Percentiles rank a stretch among this genome's conserved stretches.
These are phyloP conservation scores for Cephalopachus bancanus DNA, from an alignment of 2,797 vertebrate genomes.

Conservation along the genomic window DNA sequence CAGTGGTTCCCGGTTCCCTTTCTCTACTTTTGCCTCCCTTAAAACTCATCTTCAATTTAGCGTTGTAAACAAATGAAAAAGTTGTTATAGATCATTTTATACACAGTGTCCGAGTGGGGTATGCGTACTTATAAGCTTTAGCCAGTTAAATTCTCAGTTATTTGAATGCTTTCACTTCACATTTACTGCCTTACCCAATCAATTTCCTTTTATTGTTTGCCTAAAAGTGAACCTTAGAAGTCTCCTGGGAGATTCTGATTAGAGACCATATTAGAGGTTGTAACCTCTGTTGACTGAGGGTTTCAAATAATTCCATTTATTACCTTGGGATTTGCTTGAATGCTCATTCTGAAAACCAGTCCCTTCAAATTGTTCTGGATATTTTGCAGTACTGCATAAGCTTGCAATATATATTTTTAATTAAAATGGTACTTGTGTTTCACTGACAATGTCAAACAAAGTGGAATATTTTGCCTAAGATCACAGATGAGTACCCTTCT, in stretches of 20 bases:
- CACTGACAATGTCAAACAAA: constrained; percentile 57
- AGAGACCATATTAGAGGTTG: constrained; percentile 56
- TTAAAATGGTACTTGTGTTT: constrained; percentile 30
- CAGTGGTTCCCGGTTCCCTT: not conserved
- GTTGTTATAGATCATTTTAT: not conserved
- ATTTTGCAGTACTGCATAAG: constrained; percentile 63
- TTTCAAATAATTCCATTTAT: constrained; percentile 67
- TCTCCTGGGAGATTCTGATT: constrained; percentile 40
- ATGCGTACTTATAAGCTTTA: not conserved
- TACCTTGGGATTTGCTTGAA: constrained; percentile 57
- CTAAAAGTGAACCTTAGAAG: constrained; percentile 45
- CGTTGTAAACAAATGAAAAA: constrained; percentile 35
- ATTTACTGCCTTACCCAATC: constrained; percentile 57
- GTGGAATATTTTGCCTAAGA: constrained; percentile 60
- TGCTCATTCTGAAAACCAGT: constrained; percentile 62
- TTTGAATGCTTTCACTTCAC: constrained; percentile 48
- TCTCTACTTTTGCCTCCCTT: not conserved
- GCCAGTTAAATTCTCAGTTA: constrained; percentile 34
- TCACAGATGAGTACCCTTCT: constrained; percentile 35
- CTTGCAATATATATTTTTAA: constrained; percentile 22
- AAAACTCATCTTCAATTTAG: constrained; percentile 52
- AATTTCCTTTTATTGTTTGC: constrained; percentile 69
- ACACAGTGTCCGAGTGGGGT: constrained; percentile 33
- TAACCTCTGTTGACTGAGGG: not conserved
- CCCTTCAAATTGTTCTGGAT: constrained; percentile 65